Base-by-base conservation (phyloP, 2,888 invertebrate genomes). In the Rhingia campestris region DNA sequence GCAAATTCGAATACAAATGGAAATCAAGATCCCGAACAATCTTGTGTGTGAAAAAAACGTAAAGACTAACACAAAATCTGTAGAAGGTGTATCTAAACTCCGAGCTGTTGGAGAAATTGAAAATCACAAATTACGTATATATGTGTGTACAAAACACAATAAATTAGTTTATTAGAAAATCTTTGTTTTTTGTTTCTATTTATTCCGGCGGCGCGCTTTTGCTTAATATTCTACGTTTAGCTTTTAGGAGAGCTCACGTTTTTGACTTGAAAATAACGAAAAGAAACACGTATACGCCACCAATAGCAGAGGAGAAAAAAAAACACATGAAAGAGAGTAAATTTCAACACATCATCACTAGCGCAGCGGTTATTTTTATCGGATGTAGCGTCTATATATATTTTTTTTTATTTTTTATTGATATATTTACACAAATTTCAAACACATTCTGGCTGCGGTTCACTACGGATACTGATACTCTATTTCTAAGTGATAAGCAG, bases 231-330 rank as follows among this genome's bases (percentile, higher is more conserved):
- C 59, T 58, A 49, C 72, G 61, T 67, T 56, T 61, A 54, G 66
- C 66, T 66, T n/a, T n/a, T 54, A 69, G 49, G 47, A 67, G 56
- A 22, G 22, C 22, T 45, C 81, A 72, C 77, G 77, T 61, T 69
- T 75, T 81, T 75, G 54, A 69, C 67, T 69, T 54, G 7, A 81
- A 73, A 73, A 66, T 35, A 69, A 59, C 67, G 37, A 77, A 72
- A 72, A 82, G 39, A 63, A 82, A 9, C 82, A 82, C 82, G 82
- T 82, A 82, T 82, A 74, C 82, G 82, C 82, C 79, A 82, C 79
- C 82, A 54, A 74, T 49, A 70, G 37, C 63, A 43, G 73, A 63
- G 30, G 58, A 56, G 22, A 10, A 58, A 12, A 47, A 75, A 30
- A 75, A 67, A 53, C 41, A 53, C 45, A 12, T 45, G 14, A 53